These are phyloP conservation scores for Darevskia nairensis DNA, from an alignment of 2,797 vertebrate genomes.

Conservation along the genomic window DNA sequence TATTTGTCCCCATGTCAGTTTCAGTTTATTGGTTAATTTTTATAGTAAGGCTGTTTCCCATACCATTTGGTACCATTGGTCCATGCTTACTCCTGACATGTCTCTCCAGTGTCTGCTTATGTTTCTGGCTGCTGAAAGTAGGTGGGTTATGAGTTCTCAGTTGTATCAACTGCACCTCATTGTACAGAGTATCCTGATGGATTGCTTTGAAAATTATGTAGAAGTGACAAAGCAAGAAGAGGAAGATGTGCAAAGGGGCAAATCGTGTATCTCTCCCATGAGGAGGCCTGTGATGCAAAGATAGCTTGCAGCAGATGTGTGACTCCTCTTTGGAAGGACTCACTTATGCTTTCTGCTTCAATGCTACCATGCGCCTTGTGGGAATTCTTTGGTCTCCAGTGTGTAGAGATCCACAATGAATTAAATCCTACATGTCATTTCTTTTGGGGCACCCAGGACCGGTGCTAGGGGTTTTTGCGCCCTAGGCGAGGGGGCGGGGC, in stretches of 20 bases:
- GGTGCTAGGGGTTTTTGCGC: too few relatives aligned
- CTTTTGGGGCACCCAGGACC: constrained; percentile 26
- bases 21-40: too few relatives aligned
- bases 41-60: too few relatives aligned
- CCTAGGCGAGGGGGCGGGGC: too few relatives aligned
- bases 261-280: neutral
- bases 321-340: neutral
- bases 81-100: too few relatives aligned
- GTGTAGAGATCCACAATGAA: neutral
- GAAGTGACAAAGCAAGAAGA: neutral
- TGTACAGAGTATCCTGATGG: neutral
- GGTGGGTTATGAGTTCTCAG: too few relatives aligned
- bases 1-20: too few relatives aligned
- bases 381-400: neutral
- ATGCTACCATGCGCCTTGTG: neutral
- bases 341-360: neutral
- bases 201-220: neutral
- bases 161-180: neutral
- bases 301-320: neutral
- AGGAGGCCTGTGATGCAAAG: neutral
- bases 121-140: too few relatives aligned
- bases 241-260: neutral
- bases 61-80: too few relatives aligned
- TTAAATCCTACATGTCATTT: constrained; percentile 7
- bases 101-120: too few relatives aligned